Percentiles rank a stretch among this genome's conserved stretches.
Evolutionary conservation across 1,140 invertebrate genomes (phyloP).

Genomic region (Euwallacea similis): DNA sequence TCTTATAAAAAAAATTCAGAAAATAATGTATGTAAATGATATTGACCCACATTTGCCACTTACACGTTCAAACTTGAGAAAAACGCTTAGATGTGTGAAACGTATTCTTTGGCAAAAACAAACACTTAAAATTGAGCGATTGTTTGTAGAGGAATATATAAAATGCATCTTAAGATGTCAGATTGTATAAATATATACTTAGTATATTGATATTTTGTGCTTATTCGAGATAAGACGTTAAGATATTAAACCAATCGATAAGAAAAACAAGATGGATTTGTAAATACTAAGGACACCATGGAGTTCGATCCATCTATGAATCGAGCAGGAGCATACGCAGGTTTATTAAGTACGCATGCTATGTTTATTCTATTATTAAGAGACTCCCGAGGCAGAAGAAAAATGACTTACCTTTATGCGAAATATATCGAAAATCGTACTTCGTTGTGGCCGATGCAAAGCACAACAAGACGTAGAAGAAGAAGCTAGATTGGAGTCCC

Average conservation of each 20-base stretch:
- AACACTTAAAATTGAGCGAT: not conserved
- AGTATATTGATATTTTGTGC: not conserved
- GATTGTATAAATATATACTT: not conserved
- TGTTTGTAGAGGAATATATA: slow-evolving; percentile 1
- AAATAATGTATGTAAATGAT: too few relatives aligned
- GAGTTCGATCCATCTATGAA: not conserved
- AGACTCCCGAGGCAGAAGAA: too few relatives aligned
- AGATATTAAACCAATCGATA: not conserved
- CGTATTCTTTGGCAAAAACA: not conserved
- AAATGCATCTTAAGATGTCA: not conserved
- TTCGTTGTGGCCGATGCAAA: slow-evolving; percentile 23
- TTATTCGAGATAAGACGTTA: not conserved
- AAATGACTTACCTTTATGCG: slow-evolving; percentile 55
- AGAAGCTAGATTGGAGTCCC: not conserved
- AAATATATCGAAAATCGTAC: slow-evolving; percentile 54
- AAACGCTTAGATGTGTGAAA: too few relatives aligned
- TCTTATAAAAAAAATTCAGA: too few relatives aligned
- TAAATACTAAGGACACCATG: not conserved
- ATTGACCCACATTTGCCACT: too few relatives aligned
- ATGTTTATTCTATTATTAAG: too few relatives aligned
- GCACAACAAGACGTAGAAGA: not conserved
- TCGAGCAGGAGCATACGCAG: not conserved
- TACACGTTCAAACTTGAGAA: too few relatives aligned
- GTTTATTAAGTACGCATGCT: too few relatives aligned
- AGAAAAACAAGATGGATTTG: slow-evolving; percentile 1